Evolutionary conservation across 2,113 vertebrate genomes (phyloP).

Genomic region (Campylomormyrus tamandua): DNA sequence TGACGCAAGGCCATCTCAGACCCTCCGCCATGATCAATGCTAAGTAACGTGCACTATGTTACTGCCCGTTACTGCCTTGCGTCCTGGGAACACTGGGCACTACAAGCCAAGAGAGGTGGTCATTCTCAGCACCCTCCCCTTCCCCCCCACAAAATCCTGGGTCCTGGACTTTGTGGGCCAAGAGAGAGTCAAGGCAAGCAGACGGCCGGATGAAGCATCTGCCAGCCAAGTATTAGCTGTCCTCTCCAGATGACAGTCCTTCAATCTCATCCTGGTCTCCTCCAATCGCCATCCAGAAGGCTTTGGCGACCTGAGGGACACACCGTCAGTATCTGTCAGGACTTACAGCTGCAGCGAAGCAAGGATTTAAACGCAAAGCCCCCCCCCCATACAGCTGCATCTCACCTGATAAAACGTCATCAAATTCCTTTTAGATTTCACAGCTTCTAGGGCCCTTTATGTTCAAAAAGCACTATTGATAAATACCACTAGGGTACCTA

Average conservation of each 20-base stretch:
- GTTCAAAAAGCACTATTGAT: not conserved
- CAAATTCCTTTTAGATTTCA: not conserved
- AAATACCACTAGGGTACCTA: not conserved
- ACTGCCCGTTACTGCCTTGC: not conserved
- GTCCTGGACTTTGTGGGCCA: not conserved
- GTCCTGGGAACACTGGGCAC: not conserved
- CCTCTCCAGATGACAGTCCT: slow-evolving; percentile 86
- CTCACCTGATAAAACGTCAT: not conserved
- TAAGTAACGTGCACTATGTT: not conserved
- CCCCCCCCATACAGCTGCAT: not conserved
- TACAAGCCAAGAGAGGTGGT: not conserved
- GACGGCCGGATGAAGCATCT: slow-evolving; percentile 21
- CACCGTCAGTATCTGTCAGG: not conserved
- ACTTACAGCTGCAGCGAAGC: not conserved
- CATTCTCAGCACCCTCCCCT: not conserved
- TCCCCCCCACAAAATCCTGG: not conserved
- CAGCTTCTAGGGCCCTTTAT: not conserved
- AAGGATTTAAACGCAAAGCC: not conserved
- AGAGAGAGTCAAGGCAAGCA: slow-evolving; percentile 12
- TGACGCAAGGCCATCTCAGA: not conserved
- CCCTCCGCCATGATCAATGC: not conserved
- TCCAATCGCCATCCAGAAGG: slow-evolving; percentile 97
- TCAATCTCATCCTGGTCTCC: slow-evolving; percentile 94
- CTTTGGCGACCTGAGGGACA: slow-evolving; percentile 81
- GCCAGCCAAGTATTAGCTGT: slow-evolving; percentile 59